Conservation (phyloP, 2,113 vertebrate species). For the Chrysochloris asiatica region DNA sequence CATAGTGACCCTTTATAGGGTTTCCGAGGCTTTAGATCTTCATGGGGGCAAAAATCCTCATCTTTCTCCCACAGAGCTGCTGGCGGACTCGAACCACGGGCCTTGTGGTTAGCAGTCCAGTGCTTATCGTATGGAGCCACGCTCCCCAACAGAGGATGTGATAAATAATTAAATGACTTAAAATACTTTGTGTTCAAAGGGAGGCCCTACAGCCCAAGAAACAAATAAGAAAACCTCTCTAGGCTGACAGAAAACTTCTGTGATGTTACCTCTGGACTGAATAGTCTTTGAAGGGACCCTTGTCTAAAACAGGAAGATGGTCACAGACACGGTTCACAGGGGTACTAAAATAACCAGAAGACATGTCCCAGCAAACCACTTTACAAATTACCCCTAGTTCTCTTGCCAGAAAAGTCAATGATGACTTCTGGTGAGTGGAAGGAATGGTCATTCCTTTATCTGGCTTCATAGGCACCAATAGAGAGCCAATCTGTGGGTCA, state of each 20-base stretch:
- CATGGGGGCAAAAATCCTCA: no score
- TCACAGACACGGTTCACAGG: background rate
- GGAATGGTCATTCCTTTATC: background rate
- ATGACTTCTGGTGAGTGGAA: background rate
- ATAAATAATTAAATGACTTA: background rate
- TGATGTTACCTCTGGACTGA: background rate
- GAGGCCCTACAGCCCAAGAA: background rate
- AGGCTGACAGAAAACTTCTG: background rate
- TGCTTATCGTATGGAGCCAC: no score
- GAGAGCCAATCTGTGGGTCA: background rate
- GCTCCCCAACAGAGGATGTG: no score
- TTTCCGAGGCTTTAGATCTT: background rate
- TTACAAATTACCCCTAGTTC: background rate
- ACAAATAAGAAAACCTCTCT: background rate
- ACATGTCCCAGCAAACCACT: background rate
- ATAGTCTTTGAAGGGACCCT: background rate
- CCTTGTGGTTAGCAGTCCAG: background rate
- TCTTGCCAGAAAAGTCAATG: background rate
- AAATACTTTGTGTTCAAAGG: background rate
- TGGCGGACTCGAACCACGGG: no score
- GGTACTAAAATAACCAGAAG: background rate
- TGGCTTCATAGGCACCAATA: background rate
- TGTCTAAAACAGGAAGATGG: constrained; percentile 6
- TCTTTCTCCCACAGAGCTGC: no score
- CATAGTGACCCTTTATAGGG: background rate